Evolutionary conservation across 2,113 vertebrate genomes (phyloP).

Genomic region (Podarcis cretensis): DNA sequence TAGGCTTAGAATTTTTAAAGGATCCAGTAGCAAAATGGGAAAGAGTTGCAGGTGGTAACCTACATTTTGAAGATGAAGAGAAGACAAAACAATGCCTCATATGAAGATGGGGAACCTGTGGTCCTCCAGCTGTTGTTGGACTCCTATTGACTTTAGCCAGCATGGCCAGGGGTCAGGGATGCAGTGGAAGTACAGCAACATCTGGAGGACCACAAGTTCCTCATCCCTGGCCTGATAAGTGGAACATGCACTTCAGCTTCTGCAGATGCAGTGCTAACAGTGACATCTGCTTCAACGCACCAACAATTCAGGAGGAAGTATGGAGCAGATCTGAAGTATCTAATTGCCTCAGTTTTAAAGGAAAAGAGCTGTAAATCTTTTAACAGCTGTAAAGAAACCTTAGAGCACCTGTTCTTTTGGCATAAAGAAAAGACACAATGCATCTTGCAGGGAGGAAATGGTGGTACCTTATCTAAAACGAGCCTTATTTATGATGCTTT

Average conservation of each 20-base stretch:
- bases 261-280: background rate
- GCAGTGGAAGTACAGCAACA: too few species aligned
- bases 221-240: background rate
- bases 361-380: conserved; percentile 15
- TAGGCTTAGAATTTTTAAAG: background rate
- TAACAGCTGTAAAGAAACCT: conserved; percentile 10
- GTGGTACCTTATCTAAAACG: conserved; percentile 1
- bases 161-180: too few species aligned
- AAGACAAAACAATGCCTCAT: background rate
- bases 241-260: background rate
- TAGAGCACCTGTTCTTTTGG: conserved; percentile 12
- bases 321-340: background rate
- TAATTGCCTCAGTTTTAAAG: background rate
- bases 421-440: background rate
- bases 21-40: background rate
- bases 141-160: too few species aligned
- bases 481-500: conserved; percentile 26
- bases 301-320: background rate
- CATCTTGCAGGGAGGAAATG: background rate
- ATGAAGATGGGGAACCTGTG: too few species aligned
- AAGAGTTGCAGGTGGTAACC: background rate
- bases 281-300: background rate
- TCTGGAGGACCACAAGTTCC: too few species aligned
- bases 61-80: background rate
- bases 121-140: too few species aligned